These are phyloP conservation scores for Platyrinchus mystaceus DNA, from an alignment of 2,797 vertebrate species.

Conservation along the genomic window DNA sequence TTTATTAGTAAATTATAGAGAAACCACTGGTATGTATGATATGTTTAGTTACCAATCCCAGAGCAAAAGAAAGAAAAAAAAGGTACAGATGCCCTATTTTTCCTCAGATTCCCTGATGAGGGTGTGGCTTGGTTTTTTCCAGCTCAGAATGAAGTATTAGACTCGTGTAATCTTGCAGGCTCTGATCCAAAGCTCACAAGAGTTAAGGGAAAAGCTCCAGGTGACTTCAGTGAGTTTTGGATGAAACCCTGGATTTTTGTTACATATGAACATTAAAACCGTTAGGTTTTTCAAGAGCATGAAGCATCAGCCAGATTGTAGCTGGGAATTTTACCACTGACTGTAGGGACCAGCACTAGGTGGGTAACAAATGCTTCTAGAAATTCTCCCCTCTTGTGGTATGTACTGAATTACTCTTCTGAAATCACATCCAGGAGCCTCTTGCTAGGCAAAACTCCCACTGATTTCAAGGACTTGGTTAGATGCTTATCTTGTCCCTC, in stretches of 20 bases:
- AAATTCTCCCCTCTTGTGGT: background rate
- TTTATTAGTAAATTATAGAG: background rate
- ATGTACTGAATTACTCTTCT: background rate
- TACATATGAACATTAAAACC: constrained; percentile 34
- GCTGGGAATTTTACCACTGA: constrained; percentile 1
- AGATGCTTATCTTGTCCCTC: constrained; percentile 51
- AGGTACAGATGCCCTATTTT: background rate
- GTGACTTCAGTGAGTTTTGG: constrained; percentile 65
- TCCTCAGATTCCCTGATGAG: background rate
- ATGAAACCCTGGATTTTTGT: constrained; percentile 55
- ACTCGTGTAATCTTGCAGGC: constrained; percentile 24
- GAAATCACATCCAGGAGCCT: constrained; percentile 19
- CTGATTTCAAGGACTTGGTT: constrained; percentile 48
- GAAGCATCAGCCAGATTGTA: background rate
- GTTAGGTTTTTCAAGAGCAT: constrained; percentile 17
- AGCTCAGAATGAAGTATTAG: constrained; percentile 37
- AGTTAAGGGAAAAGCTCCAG: constrained; percentile 58
- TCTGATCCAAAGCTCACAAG: constrained; percentile 58
- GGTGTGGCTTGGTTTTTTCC: constrained; percentile 33
- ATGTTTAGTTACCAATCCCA: background rate
- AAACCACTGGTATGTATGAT: background rate
- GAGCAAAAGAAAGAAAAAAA: background rate
- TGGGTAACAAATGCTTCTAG: background rate
- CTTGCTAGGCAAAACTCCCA: constrained; percentile 30
- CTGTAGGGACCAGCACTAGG: background rate